These are phyloP conservation scores for Miltochrista miniata DNA, from an alignment of 2,888 invertebrate genomes.

Conservation along the genomic window DNA sequence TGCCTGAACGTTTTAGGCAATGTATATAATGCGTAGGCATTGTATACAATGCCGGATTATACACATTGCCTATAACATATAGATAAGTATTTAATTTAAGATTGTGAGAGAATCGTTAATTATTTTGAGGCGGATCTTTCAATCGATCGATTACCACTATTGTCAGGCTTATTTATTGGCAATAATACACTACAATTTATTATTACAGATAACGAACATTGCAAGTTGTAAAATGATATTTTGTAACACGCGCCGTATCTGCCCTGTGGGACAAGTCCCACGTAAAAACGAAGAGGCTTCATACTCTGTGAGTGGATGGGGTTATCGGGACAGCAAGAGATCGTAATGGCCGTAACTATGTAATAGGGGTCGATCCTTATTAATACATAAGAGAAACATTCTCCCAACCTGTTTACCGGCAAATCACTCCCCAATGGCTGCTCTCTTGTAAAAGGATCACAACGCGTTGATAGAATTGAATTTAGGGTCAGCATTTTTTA, in stretches of 20 bases:
- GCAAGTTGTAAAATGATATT: slow-evolving; percentile 29
- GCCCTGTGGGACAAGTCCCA: slow-evolving; percentile 34
- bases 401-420: slow-evolving; percentile 21
- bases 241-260: slow-evolving; percentile 32
- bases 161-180: too few species aligned
- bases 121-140: too few species aligned
- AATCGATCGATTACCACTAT: too few species aligned
- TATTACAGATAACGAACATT: slow-evolving; percentile 24
- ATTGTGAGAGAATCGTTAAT: too few species aligned
- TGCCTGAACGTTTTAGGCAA: too few species aligned
- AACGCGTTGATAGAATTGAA: slow-evolving; percentile 23
- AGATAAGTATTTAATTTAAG: too few species aligned
- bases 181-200: too few species aligned
- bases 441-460: slow-evolving; percentile 17
- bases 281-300: slow-evolving; percentile 38
- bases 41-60: too few species aligned
- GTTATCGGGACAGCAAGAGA: slow-evolving; percentile 38
- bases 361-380: slow-evolving; percentile 34
- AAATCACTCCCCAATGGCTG: slow-evolving; percentile 28
- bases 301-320: slow-evolving; percentile 36
- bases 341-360: slow-evolving; percentile 40
- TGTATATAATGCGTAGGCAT: too few species aligned
- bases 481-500: slow-evolving; percentile 1
- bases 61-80: too few species aligned
- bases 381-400: slow-evolving; percentile 34